Evolutionary conservation across 2,888 invertebrate species (phyloP).

Genomic region (Parthenolecanium corni): DNA sequence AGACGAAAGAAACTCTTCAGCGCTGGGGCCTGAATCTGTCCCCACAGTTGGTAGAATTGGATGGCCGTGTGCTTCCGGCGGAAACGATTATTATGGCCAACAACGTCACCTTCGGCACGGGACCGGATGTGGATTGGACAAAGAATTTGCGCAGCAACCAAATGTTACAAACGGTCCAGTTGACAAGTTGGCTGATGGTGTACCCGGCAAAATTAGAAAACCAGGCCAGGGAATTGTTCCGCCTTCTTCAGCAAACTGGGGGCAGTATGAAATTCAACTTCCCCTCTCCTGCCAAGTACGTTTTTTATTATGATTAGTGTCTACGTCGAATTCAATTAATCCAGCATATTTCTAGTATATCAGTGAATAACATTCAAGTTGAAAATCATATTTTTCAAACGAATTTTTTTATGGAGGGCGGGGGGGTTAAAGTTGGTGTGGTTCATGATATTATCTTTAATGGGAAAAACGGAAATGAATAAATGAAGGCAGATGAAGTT

Average conservation of each 20-base stretch:
- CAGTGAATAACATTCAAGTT: too few relatives aligned
- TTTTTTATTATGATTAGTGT: too few relatives aligned
- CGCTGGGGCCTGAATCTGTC: slow-evolving; percentile 61
- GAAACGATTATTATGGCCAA: slow-evolving; percentile 49
- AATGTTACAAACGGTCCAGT: slow-evolving; percentile 38
- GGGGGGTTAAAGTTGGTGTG: too few relatives aligned
- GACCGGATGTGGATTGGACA: slow-evolving; percentile 60
- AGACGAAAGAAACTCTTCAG: slow-evolving; percentile 44
- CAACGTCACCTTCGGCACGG: background rate
- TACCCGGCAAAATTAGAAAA: slow-evolving; percentile 36
- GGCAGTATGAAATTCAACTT: slow-evolving; percentile 41
- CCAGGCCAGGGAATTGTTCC: slow-evolving; percentile 43
- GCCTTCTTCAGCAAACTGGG: slow-evolving; percentile 39
- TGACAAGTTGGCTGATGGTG: slow-evolving; percentile 41
- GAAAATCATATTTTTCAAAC: too few relatives aligned
- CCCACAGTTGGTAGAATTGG: slow-evolving; percentile 49
- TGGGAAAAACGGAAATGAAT: too few relatives aligned
- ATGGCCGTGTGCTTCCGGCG: slow-evolving; percentile 52
- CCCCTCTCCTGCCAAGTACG: slow-evolving; percentile 32
- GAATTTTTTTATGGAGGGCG: too few relatives aligned
- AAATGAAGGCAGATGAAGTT: too few relatives aligned
- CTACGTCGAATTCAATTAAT: too few relatives aligned
- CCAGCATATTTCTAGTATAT: too few relatives aligned
- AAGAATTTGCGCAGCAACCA: slow-evolving; percentile 46
- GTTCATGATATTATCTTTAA: too few relatives aligned